Evolutionary conservation across 2,797 vertebrate genomes (phyloP), one percentile per base, ranked within the genome.

Genomic region (Chelon auratus): DNA sequence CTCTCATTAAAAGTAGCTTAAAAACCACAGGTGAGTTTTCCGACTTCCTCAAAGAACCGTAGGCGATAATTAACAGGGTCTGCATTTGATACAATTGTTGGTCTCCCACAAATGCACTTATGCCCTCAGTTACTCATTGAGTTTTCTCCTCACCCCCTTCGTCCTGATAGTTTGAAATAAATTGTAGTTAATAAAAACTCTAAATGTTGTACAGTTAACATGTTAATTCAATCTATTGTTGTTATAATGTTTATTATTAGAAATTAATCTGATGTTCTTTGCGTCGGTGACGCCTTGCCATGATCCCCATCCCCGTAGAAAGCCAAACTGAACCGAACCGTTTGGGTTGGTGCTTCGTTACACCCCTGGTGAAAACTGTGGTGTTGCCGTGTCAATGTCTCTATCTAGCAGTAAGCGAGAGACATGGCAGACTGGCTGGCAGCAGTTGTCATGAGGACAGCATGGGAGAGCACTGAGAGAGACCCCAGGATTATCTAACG

Each of bases 401-500:
- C 63, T 33, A 10, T 72, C 58, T 2, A 37, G 45, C 57, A 47
- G 40, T 22, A 37, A 56, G 48, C 2, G 5, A 20, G 51, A 68
- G 79, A 82, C 64, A 62, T 56, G 68, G 81, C 71, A 72, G 83
- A 86, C 76, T 68, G 68, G 30, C 75, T 87, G 82, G 78, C 81
- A 90, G 87, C 88, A 84, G 81, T 90, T 88, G 88, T 86, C 86
- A 60, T 33, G 12, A 15, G 66, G 59, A 76, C 80, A 71, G 67
- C 62, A 81, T 56, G 76, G 63, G 68, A 70, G 53, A 54, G 61
- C 70, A 55, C 30, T 53, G 82, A 67, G 77, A 81, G 71, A 66
- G 90, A 83, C 77, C 90, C 83, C 33, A 52, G 89, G 93, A 94
- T 93, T 93, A 93, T 89, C 83, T 92, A 94, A 91, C 93, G 63